Evolutionary conservation across 2,888 invertebrate genomes (phyloP).

Genomic region (Eledona agricola): DNA sequence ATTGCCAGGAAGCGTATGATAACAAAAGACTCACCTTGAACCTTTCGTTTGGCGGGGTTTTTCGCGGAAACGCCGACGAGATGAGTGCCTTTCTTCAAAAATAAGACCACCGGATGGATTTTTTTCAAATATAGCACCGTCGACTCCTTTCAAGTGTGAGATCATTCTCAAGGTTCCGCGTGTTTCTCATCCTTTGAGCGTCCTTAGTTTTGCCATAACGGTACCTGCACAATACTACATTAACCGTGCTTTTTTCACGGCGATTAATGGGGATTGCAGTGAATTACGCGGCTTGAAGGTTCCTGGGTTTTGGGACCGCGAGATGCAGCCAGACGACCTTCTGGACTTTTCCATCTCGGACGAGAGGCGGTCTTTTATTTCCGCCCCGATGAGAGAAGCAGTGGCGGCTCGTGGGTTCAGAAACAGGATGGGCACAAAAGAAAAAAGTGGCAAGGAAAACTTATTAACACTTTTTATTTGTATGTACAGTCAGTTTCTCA

Average conservation of each 20-base stretch:
- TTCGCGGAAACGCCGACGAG: constrained; percentile 15
- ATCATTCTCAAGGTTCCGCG: constrained; percentile 24
- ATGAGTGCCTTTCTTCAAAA: constrained; percentile 11
- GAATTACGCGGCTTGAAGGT: constrained; percentile 33
- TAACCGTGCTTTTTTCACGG: constrained; percentile 16
- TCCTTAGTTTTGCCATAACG: constrained; percentile 32
- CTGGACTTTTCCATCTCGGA: constrained; percentile 13
- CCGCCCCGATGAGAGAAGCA: too few species aligned
- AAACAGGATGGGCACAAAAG: too few species aligned
- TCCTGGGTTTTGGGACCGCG: constrained; percentile 26
- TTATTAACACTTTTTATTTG: too few species aligned
- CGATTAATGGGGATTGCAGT: constrained; percentile 13
- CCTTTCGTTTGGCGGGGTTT: constrained; percentile 7
- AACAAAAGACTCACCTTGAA: constrained; percentile 11
- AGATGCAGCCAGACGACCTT: constrained; percentile 17
- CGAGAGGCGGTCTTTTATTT: too few species aligned
- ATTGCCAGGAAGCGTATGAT: constrained; percentile 7
- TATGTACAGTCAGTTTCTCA: too few species aligned
- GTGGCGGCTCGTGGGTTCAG: too few species aligned
- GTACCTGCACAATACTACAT: constrained; percentile 26
- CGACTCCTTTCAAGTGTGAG: constrained; percentile 19
- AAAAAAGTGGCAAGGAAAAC: too few species aligned
- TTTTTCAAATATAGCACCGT: constrained; percentile 9
- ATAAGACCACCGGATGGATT: constrained; percentile 3
- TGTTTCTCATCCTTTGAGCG: constrained; percentile 22